Percentiles rank a stretch among this genome's conserved stretches.
These are phyloP conservation scores for Omphaloscelis lunosa DNA, from an alignment of 2,888 invertebrate species.

Conservation along the genomic window DNA sequence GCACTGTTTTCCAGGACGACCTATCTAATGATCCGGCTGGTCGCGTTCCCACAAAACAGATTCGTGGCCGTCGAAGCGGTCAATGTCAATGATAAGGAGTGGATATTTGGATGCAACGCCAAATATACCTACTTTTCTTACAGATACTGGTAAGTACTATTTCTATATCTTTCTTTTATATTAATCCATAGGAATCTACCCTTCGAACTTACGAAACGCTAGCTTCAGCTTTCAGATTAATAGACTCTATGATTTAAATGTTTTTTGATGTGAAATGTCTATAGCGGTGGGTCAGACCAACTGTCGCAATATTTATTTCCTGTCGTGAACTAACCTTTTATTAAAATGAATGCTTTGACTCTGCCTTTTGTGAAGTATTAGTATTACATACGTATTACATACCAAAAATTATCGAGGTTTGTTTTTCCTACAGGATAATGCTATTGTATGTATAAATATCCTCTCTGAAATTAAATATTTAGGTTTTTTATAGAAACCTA, in stretches of 20 bases:
- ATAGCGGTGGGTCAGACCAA: too few relatives aligned
- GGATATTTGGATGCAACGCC: slow-evolving; percentile 95
- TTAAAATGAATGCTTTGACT: neutral
- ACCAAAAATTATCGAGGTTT: neutral
- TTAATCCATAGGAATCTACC: too few relatives aligned
- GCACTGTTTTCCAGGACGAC: slow-evolving; percentile 81
- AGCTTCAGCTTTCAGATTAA: neutral
- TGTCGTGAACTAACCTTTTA: too few relatives aligned
- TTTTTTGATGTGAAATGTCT: too few relatives aligned
- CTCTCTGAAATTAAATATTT: neutral
- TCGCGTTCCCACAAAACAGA: slow-evolving; percentile 89
- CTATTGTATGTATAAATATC: neutral
- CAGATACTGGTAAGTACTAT: slow-evolving; percentile 91
- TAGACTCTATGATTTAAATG: neutral
- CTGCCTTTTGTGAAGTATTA: neutral
- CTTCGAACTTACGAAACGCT: neutral
- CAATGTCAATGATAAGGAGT: slow-evolving; percentile 93
- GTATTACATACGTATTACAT: neutral
- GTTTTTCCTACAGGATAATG: neutral
- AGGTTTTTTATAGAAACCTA: too few relatives aligned
- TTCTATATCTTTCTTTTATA: neutral
- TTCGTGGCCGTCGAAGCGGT: slow-evolving; percentile 92
- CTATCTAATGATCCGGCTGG: slow-evolving; percentile 92
- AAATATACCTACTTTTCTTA: slow-evolving; percentile 87
- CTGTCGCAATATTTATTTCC: too few relatives aligned